Evolutionary conservation across 2,888 invertebrate species (phyloP).

Genomic region (Cantharis rustica): DNA sequence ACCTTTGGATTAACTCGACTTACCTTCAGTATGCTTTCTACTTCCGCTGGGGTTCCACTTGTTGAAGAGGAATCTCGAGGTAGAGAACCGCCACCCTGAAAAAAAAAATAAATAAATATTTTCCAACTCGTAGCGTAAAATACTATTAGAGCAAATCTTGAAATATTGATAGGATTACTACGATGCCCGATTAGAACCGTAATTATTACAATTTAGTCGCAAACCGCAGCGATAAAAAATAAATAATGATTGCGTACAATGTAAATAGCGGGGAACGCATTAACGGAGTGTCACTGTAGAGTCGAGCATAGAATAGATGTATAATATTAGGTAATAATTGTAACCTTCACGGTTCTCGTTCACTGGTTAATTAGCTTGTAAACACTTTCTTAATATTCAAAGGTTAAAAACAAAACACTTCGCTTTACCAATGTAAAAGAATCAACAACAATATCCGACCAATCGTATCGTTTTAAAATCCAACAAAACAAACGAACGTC

Average conservation of each 20-base stretch:
- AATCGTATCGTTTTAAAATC: not conserved
- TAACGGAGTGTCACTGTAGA: not conserved
- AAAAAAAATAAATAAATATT: not conserved
- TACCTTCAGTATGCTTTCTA: constrained; percentile 73
- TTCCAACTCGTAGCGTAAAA: not conserved
- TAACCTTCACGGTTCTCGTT: not conserved
- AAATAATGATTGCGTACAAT: not conserved
- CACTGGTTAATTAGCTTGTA: not conserved
- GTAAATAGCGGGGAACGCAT: not conserved
- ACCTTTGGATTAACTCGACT: constrained; percentile 32
- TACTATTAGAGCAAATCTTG: not conserved
- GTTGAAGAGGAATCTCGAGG: constrained; percentile 54
- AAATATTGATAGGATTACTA: not conserved
- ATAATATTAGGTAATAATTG: not conserved
- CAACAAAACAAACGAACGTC: not conserved
- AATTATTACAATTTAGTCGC: not conserved
- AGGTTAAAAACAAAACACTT: not conserved
- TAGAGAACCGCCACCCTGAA: constrained; percentile 49
- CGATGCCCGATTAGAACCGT: not conserved
- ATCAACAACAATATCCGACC: not conserved
- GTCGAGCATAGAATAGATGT: not conserved
- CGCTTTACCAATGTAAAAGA: not conserved
- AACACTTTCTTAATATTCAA: not conserved
- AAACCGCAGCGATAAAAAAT: not conserved
- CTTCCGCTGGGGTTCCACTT: constrained; percentile 60